Percentiles rank a stretch among this genome's conserved stretches.
These are phyloP conservation scores for Megamerina dolium DNA, from an alignment of 2,888 invertebrate genomes.

Conservation along the genomic window DNA sequence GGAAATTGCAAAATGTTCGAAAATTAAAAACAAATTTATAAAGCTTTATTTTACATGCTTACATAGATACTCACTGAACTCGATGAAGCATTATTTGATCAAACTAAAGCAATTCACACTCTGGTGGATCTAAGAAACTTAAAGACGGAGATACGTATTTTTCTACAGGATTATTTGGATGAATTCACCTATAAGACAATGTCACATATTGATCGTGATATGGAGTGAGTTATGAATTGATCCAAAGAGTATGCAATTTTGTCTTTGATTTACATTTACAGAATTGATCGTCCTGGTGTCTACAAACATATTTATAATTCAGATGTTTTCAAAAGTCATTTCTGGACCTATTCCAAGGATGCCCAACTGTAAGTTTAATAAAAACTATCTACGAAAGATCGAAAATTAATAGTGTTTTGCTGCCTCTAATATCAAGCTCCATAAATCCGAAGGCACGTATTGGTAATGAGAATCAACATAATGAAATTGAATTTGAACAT, in stretches of 20 bases:
- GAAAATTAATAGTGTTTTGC: too few species aligned
- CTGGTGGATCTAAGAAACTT: slow-evolving; percentile 37
- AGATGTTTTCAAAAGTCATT: slow-evolving; percentile 42
- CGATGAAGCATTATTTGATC: slow-evolving; percentile 35
- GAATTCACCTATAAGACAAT: slow-evolving; percentile 47
- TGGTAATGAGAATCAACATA: slow-evolving; percentile 41
- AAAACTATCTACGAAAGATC: too few species aligned
- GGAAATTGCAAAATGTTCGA: too few species aligned
- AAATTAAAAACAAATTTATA: not conserved
- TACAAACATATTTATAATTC: slow-evolving; percentile 44
- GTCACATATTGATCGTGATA: slow-evolving; percentile 48
- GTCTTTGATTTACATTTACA: slow-evolving; percentile 15
- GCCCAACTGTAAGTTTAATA: slow-evolving; percentile 34
- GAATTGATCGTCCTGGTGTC: slow-evolving; percentile 42
- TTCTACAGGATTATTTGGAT: slow-evolving; percentile 41
- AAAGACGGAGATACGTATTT: slow-evolving; percentile 43
- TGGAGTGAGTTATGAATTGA: slow-evolving; percentile 48
- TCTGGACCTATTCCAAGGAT: slow-evolving; percentile 45
- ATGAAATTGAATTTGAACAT: slow-evolving; percentile 50
- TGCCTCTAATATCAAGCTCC: slow-evolving; percentile 23
- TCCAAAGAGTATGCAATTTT: too few species aligned
- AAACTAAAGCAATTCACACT: slow-evolving; percentile 28
- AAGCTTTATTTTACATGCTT: not conserved
- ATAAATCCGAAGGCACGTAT: slow-evolving; percentile 38
- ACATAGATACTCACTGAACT: slow-evolving; percentile 44